Conservation (phyloP, 2,113 vertebrate genomes). For the Pelusios castaneus region DNA sequence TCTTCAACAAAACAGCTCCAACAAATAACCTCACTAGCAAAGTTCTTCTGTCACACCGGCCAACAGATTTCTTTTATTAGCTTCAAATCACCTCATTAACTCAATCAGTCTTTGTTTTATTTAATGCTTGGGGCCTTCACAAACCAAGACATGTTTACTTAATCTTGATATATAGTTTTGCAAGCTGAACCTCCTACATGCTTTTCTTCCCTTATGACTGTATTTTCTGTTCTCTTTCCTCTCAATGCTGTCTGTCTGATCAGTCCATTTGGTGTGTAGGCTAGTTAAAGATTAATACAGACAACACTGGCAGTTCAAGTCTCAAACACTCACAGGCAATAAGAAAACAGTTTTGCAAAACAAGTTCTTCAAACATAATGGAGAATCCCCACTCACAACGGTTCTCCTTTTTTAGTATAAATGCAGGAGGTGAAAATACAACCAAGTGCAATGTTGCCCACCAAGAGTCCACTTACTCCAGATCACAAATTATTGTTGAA, state of each 20-base stretch:
- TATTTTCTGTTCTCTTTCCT: constrained; percentile 49
- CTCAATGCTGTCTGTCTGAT: constrained; percentile 20
- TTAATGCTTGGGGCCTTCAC: constrained; percentile 33
- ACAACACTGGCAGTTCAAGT: constrained; percentile 13
- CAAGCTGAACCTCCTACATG: constrained; percentile 57
- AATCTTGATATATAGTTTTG: constrained; percentile 59
- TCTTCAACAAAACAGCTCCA: constrained; percentile 37
- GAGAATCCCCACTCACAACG: neutral
- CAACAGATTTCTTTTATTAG: constrained; percentile 46
- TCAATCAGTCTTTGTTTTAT: constrained; percentile 44
- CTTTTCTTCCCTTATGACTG: constrained; percentile 58
- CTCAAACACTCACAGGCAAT: neutral
- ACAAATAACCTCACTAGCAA: constrained; percentile 18
- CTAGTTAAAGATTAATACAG: constrained; percentile 50
- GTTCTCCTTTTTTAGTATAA: neutral
- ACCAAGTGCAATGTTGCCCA: neutral
- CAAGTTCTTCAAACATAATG: neutral
- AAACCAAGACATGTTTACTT: constrained; percentile 37
- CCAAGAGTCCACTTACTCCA: neutral
- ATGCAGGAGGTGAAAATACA: neutral
- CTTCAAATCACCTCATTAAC: constrained; percentile 51
- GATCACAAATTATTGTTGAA: neutral
- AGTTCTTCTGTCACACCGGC: constrained; percentile 32
- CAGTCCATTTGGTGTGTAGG: constrained; percentile 50
- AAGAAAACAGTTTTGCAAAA: neutral